Evolutionary conservation across 2,888 invertebrate genomes (phyloP), one percentile per base, ranked within the genome.

Genomic region (Perizoma affinitatum): DNA sequence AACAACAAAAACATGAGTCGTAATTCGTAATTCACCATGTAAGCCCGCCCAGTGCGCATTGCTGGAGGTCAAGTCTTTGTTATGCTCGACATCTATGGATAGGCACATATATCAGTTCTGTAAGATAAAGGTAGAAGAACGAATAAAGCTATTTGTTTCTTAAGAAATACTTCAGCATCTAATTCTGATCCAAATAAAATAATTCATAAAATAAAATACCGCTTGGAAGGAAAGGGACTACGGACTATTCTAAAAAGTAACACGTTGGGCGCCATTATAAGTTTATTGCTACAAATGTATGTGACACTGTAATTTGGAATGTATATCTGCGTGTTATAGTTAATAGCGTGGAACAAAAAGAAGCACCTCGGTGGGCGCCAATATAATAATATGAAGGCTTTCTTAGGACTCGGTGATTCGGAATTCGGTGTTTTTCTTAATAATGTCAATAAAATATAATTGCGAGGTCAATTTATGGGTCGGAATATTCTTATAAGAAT

Each of bases 11-110:
- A 52, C 38, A 43, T 38, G 42, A 57, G 46, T 51, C 47, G 47
- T 62, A 55, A 51, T 58, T 51, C 47, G 47, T 62, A 55, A 51
- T 58, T 62, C 51, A 58, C 52, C 5, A 44, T 42, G 51, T 54
- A 42, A 50, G 54, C 41, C 38, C 38, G 43, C 54, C 54, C 48
- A 52, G 41, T 50, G 36, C 33, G 41, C 58, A 48, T 9, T 40
- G 41, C 38, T 47, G 22, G 52, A 48, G 55, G 52, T 58, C 55
- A 52, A 48, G 41, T 58, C 54, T 52, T 55, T 58, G 54, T 52
- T 55, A 47, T 11, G 45, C 5, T 45, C 35, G 34, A 46, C 49
- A 36, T 43, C 22, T 44, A 41, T 44, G 49, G 10, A 4, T 40
- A 10, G 52, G 22, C 42, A 49, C 43, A 48, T 61, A 52, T 51